Base-by-base conservation (phyloP, 2,113 vertebrate genomes). In the Ondatra zibethicus region DNA sequence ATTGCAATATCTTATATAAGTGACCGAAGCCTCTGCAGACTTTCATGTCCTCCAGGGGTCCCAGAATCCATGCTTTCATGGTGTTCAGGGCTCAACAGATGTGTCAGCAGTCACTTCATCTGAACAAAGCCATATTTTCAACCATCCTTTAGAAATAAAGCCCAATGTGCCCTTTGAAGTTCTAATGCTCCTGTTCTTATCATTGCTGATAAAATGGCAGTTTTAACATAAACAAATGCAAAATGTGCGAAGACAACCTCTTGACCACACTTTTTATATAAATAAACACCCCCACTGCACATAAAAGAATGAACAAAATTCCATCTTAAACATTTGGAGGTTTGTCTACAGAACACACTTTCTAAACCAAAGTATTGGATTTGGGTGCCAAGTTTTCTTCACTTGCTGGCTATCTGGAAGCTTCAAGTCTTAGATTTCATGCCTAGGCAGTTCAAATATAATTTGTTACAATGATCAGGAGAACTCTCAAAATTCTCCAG, bases 201-300 rank as follows among this genome's bases (percentile, higher is more conserved):
- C 31, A 27, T 8, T 68, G 66, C 65, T 77, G 45, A 23, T 55
- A 4, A 95, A 84, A 88, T 25, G 27, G 13, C 78, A 73, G 17
- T 87, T 85, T 91, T 61, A 84, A 70, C 65, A 61, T 65, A 55
- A 84, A 58, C 45, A 89, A 88, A 89, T 42, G n/a, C n/a, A 93
- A 52, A 92, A 50, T n/a, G 12, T 29, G 33, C 3, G 36, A 17
- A 96, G 82, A 65, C 36, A 17, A 52, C 47, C 45, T 68, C 45
- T 1, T 17, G 52, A 19, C 84, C 68, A 17, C 75, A 17, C 36
- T 89, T 42, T 84, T 88, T 66, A 52, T 50, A 3, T 68, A 75
- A 88, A 55, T 14, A 33, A 66, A 63, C 3, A 72, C 11, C 6
- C 45, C 13, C 11, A 66, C 39, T 45, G n/a, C 36, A 87, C 89